These are phyloP conservation scores for Plecturocebus donacophilus DNA, from an alignment of 2,113 vertebrate species.

Conservation along the genomic window DNA sequence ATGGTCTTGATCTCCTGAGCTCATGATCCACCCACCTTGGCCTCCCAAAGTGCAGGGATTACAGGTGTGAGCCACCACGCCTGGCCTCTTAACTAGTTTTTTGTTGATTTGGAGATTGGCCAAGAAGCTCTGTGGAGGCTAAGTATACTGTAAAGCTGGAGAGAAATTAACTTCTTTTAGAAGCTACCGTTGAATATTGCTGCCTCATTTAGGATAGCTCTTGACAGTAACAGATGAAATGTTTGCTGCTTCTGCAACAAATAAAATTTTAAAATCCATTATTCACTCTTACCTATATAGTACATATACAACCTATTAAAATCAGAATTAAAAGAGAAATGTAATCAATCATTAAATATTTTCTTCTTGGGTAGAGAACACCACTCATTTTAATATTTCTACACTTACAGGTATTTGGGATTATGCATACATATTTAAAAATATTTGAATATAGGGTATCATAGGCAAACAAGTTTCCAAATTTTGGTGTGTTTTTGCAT, in stretches of 20 bases:
- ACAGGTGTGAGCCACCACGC: too few relatives aligned
- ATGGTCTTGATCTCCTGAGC: too few relatives aligned
- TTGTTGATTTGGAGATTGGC: conserved; percentile 5
- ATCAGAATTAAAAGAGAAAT: conserved; percentile 45
- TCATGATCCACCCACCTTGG: too few relatives aligned
- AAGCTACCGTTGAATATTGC: neutral
- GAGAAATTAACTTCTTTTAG: conserved; percentile 8
- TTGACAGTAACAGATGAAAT: neutral
- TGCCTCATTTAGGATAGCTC: neutral
- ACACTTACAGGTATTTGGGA: neutral
- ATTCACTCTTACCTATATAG: neutral
- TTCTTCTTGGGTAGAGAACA: neutral
- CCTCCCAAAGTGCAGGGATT: too few relatives aligned
- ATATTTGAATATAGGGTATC: neutral
- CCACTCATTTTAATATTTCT: neutral
- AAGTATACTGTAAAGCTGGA: neutral
- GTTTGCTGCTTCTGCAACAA: neutral
- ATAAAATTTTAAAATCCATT: neutral
- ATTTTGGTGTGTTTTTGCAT: neutral
- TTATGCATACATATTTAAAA: neutral
- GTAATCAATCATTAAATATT: neutral
- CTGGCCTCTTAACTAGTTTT: neutral
- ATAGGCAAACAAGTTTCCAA: neutral
- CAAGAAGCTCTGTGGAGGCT: neutral
- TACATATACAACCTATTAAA: neutral